Percentiles rank a stretch among this genome's conserved stretches.
Evolutionary conservation across 2,113 vertebrate species (phyloP).

Genomic region (Hemicordylus capensis): DNA sequence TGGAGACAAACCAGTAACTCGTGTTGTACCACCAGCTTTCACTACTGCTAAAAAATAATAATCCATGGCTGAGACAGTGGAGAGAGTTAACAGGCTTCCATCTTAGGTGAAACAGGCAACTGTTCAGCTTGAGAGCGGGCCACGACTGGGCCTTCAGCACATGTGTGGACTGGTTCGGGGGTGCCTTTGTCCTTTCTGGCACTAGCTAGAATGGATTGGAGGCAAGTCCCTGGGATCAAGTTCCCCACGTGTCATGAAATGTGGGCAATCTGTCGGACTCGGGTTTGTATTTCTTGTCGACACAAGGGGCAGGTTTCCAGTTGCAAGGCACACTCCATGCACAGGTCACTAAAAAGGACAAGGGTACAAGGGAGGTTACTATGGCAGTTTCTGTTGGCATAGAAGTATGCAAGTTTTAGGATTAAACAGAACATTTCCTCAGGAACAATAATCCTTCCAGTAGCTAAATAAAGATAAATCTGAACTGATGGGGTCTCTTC

Average conservation of each 20-base stretch:
- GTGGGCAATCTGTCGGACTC: conserved; percentile 97
- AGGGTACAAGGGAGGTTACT: conserved; percentile 26
- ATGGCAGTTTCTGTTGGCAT: not conserved
- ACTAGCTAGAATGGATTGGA: conserved; percentile 68
- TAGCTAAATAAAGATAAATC: not conserved
- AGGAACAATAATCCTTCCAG: not conserved
- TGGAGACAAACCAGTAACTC: conserved; percentile 57
- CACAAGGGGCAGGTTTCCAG: conserved; percentile 98
- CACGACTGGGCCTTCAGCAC: conserved; percentile 68
- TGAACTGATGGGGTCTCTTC: not conserved
- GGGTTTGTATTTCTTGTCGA: conserved; percentile 96
- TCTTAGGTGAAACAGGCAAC: conserved; percentile 66
- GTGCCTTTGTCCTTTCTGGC: conserved; percentile 67
- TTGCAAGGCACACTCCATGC: conserved; percentile 99
- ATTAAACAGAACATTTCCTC: not conserved
- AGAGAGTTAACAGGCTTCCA: conserved; percentile 65
- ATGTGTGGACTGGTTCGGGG: conserved; percentile 63
- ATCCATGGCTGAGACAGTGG: conserved; percentile 50
- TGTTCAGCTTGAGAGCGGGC: conserved; percentile 71
- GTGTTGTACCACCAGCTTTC: conserved; percentile 38
- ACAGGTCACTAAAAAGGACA: conserved; percentile 86
- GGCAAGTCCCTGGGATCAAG: conserved; percentile 58
- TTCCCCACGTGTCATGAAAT: conserved; percentile 91
- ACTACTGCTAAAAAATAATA: conserved; percentile 49
- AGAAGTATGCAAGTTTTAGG: not conserved